phyloP scores from a whole-genome alignment of 1,140 invertebrate genomes.

The Camponotus floridanus region DNA sequence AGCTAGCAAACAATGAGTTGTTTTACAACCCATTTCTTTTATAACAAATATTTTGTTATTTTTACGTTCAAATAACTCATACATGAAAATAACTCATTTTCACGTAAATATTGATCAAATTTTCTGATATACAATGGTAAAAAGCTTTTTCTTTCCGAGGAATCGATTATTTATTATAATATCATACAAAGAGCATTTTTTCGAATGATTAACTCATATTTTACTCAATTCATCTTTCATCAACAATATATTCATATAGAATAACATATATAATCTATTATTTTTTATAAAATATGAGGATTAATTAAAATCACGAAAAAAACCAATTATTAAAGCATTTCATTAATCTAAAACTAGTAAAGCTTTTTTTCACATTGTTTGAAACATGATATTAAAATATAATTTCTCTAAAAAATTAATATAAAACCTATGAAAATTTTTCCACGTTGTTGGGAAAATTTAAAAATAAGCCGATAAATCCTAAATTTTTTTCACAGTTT shows the following conservation, averaged over 20 bases:
- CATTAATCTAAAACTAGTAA: not conserved
- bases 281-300: not conserved
- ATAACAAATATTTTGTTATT: not conserved
- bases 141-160: not conserved
- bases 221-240: not conserved
- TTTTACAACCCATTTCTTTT: not conserved
- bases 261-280: constrained; percentile 28
- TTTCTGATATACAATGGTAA: not conserved
- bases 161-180: constrained; percentile 10
- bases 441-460: not conserved
- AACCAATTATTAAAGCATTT: not conserved
- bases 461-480: not conserved
- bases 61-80: not conserved
- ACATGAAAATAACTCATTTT: constrained; percentile 33
- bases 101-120: not conserved
- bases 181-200: not conserved
- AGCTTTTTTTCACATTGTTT: not conserved
- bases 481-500: not conserved
- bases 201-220: not conserved
- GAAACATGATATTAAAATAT: not conserved
- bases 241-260: not conserved
- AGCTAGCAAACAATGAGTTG: not conserved
- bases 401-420: too few species aligned
- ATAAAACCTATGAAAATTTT: not conserved
- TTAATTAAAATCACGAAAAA: not conserved